Conservation (phyloP, 2,113 vertebrate species). For the Periophthalmodon schlosseri region DNA sequence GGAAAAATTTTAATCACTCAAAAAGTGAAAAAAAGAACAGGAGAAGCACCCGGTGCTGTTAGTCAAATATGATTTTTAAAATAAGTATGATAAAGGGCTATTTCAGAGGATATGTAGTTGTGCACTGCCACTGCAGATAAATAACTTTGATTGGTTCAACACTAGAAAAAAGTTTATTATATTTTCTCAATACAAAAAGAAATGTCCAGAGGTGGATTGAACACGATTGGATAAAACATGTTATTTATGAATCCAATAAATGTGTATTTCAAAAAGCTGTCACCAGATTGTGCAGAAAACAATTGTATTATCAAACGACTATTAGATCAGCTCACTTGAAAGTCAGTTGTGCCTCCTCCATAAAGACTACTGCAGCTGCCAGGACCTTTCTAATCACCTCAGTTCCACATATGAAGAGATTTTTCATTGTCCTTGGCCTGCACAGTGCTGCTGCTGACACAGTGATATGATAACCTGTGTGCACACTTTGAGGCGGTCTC, state of each 20-base stretch:
- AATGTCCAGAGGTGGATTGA: neutral
- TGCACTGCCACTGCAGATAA: no score
- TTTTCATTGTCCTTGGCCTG: constrained; percentile 11
- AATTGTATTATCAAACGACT: neutral
- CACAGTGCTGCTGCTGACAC: constrained; percentile 53
- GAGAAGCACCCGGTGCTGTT: no score
- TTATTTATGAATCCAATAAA: neutral
- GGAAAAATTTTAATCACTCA: no score
- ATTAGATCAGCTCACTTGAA: neutral
- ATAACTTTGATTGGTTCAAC: no score
- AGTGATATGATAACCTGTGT: constrained; percentile 51
- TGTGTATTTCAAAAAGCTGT: neutral
- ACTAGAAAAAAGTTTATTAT: no score
- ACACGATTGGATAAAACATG: neutral
- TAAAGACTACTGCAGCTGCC: neutral
- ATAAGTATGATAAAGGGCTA: no score
- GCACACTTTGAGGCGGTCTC: constrained; percentile 28
- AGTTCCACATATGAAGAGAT: neutral
- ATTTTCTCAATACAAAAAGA: neutral
- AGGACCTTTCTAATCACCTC: neutral
- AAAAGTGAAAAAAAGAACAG: no score
- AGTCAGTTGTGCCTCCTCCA: neutral
- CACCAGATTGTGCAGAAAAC: neutral
- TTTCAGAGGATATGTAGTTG: no score
- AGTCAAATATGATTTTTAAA: no score